Base-by-base conservation (phyloP, 2,797 vertebrate genomes). In the Sebastolobus alascanus region DNA sequence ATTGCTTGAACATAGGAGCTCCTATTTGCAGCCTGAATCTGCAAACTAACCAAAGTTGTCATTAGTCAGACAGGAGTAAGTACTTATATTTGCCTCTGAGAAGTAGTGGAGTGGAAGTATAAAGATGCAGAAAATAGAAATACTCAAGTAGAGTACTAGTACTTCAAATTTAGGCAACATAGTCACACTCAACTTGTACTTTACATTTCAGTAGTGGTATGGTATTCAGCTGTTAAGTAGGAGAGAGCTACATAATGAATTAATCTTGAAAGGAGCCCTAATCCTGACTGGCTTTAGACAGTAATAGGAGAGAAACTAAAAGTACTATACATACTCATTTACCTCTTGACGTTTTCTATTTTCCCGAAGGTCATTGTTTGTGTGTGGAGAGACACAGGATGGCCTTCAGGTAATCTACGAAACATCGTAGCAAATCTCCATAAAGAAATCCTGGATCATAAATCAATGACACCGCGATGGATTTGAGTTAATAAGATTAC, bases 381-480 rank as follows among this genome's bases (percentile, higher is more conserved):
- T 22, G 29, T 46, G 33, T 33, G 37, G 27, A 35, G 33, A 35
- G 35, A 61, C 38, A 7, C 37, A 20, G 40, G 14, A 12, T n/a
- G 68, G 68, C 67, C 70, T 75, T 54, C 35, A 46, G 43, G 8
- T 63, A 6, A 29, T 76, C 20, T 59, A 43, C n/a, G 25, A 40
- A 52, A 63, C 52, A 35, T 20, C 7, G 14, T 33, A 54, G 12
- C 54, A 60, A 75, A 78, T 73, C 31, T 78, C 72, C 74, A 64
- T 37, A 80, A 82, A 73, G 27, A 10, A n/a, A 14, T 22, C 16
- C 35, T 4, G 20, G 3, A 40, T 67, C 40, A 74, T 84, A 68
- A 79, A 84, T 88, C 75, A 86, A 29, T 6, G 40, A 50, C 55
- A 35, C 18, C 1, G 8, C 35, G n/a, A 5, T 31, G 11, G 33